Conservation (phyloP, 2,797 vertebrate genomes). For the Tragelaphus eurycerus region DNA sequence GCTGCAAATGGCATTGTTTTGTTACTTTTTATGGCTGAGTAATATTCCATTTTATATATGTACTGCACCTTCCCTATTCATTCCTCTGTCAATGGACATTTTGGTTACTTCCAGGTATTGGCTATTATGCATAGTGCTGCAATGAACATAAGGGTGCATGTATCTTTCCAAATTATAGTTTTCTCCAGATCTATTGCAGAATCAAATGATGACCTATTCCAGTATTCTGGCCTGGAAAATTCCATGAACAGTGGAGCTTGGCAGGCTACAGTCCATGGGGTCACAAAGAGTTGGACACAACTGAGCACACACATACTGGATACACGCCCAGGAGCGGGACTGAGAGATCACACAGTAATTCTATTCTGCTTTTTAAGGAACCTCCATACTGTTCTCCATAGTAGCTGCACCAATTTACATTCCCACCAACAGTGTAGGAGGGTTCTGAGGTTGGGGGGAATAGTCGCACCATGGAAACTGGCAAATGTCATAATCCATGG, state of each 20-base stretch:
- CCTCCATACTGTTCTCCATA: neutral
- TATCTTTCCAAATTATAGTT: neutral
- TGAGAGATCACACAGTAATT: neutral
- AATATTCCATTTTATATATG: neutral
- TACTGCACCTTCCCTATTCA: neutral
- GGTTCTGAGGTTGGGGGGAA: no score
- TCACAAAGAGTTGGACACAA: neutral
- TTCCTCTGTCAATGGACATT: neutral
- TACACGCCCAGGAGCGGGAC: neutral
- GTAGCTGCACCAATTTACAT: neutral
- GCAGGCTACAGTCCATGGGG: neutral
- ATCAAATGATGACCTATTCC: neutral
- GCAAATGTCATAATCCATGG: rapidly evolving
- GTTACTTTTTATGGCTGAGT: neutral
- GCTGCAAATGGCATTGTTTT: neutral
- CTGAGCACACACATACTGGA: neutral
- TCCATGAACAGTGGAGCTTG: neutral
- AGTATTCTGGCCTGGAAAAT: neutral
- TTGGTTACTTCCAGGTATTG: neutral
- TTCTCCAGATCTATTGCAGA: neutral
- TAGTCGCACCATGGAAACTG: rapidly evolving
- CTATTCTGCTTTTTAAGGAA: neutral
- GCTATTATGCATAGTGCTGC: neutral
- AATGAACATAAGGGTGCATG: neutral
- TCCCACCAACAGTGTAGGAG: neutral